Base-by-base conservation (phyloP, 2,888 invertebrate genomes). In the Atherix ibis region DNA sequence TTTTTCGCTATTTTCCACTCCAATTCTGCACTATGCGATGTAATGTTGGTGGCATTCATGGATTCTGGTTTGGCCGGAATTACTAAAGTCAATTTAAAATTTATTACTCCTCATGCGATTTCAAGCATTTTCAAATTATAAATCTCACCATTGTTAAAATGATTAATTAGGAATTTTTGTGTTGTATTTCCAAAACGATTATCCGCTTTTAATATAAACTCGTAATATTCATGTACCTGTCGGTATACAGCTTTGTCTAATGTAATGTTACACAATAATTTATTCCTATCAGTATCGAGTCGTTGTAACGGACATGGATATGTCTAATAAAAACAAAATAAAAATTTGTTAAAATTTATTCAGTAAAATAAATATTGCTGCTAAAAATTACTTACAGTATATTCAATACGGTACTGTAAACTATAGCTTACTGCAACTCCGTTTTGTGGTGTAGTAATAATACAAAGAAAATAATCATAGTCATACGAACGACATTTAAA, bases 401-500 rank as follows among this genome's bases (percentile, higher is more conserved):
- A n/a, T 17, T 40, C 31, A 10, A 41, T 35, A 10, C 19, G 14
- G 44, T 64, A 72, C 5, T 51, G 52, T 31, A 74, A 47, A 18
- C 56, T 56, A 46, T 75, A 77, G 5, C 52, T 54, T 1, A 78
- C 76, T 14, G 51, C 50, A 9, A 77, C 57, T 41, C 64, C 68
- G 54, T 59, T 73, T 61, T 64, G 48, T 2, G 73, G 71, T 29
- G 66, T 63, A 1, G 67, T 70, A 76, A 85, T 88, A 2, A 71
- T 67, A 51, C 88, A 89, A 10, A 70, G 75, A 44, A 88, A 60
- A 46, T 70, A 70, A 34, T 76, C 70, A 62, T 79, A 76, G 53
- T 87, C 81, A 42, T 68, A 63, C 9, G 82, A 76, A 31, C 73
- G 58, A 50, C 88, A 89, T 17, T 62, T 61, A 48, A 88, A 84